Conservation (phyloP, 2,797 vertebrate genomes). For the Spheniscus humboldti region DNA sequence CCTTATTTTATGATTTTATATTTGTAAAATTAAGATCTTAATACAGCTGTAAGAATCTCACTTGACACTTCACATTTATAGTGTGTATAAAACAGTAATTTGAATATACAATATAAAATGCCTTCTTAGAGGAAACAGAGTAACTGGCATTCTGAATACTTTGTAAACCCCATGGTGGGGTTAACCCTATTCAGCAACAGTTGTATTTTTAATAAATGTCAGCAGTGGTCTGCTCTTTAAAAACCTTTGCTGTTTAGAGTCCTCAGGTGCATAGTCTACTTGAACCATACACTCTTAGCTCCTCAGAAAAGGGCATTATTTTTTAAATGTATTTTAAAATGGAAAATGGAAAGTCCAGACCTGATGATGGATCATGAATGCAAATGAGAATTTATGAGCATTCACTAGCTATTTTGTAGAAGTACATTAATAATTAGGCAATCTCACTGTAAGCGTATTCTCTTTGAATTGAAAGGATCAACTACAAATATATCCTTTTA, state of each 20-base stretch:
- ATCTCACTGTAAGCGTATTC: not conserved
- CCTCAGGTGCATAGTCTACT: not conserved
- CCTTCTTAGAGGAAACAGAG: not conserved
- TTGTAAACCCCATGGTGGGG: not conserved
- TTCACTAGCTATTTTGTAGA: not conserved
- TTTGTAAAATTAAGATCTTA: not conserved
- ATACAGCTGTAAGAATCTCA: not conserved
- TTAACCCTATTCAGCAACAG: not conserved
- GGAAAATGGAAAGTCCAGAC: not conserved
- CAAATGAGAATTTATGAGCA: not conserved
- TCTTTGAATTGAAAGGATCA: not conserved
- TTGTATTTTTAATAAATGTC: not conserved
- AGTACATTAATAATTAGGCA: not conserved
- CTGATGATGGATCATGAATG: not conserved
- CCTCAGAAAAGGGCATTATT: not conserved
- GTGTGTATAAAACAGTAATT: not conserved
- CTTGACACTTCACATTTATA: not conserved
- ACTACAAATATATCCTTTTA: not conserved
- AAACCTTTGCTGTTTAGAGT: not conserved
- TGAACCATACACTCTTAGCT: not conserved
- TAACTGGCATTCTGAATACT: not conserved
- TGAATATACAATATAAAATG: not conserved
- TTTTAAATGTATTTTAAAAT: not conserved
- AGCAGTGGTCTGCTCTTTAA: not conserved
- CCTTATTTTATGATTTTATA: not conserved